Evolutionary conservation across 2,113 vertebrate genomes (phyloP), one percentile per base, ranked within the genome.

Genomic region (Cyprinodon variegatus): DNA sequence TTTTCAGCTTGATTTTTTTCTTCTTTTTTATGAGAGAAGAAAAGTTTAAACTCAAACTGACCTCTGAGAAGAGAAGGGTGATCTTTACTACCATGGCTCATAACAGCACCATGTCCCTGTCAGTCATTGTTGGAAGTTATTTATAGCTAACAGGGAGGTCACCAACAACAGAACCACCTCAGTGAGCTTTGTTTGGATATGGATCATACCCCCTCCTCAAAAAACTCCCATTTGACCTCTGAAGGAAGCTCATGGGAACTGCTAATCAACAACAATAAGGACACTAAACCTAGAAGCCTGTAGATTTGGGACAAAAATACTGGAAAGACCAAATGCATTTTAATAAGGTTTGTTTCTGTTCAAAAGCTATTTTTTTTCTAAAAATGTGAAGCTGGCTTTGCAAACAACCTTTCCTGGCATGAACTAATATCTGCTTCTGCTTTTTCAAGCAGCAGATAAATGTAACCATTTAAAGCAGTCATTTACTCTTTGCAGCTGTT

Each of bases 251-350:
- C 85, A 73, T 92, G 90, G 87, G 88, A 90, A 57, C 65, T 64
- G 78, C 57, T 92, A 82, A 82, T 89, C 71, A 50, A 83, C 78
- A 79, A 74, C 86, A 86, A 91, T 72, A 75, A 89, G 76, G 83
- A 84, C 78, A 77, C 48, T 81, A 81, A 86, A 87, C 65, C 69
- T 74, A 59, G 17, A 20, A 37, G 50, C 43, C 65, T 60, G 20
- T n/a, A 15, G 50, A 67, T 72, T 22, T 68, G 8, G 8, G 22
- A n/a, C 38, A 41, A 61, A 69, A 69, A 60, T 36, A 29, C 20
- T 8, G 39, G 41, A 29, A 29, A 29, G 29, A 29, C 29, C 29
- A 29, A 29, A 29, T 29, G 1, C 29, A 4, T 41, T 62, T 62
- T 57, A 14, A 61, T 61, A 29, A 29, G 6, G 11, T 36, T 36